Percentiles rank a stretch among this genome's conserved stretches.
phyloP scores from a whole-genome alignment of 2,797 vertebrate species.

The Poeciliopsis paucimaculata region DNA sequence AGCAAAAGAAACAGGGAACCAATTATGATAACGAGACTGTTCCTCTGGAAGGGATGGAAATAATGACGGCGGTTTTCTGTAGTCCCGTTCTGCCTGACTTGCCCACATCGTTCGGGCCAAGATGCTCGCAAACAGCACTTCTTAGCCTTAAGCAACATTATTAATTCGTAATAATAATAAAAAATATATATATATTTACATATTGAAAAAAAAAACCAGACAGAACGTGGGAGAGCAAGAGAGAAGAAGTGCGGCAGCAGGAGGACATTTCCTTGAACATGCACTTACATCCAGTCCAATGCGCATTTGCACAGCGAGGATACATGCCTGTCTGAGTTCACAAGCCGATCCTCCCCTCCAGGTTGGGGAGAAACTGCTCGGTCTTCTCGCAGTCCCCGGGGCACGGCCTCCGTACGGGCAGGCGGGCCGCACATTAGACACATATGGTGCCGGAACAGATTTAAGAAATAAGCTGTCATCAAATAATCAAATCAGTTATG shows the following conservation, averaged over 20 bases:
- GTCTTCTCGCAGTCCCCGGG: constrained; percentile 69
- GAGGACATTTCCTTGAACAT: constrained; percentile 66
- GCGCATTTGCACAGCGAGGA: constrained; percentile 64
- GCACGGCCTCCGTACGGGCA: constrained; percentile 58
- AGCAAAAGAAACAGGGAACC: constrained; percentile 54
- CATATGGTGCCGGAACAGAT: constrained; percentile 84
- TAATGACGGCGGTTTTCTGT: constrained; percentile 57
- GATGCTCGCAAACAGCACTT: constrained; percentile 67
- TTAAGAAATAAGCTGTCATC: constrained; percentile 83
- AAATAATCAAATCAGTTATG: constrained; percentile 83
- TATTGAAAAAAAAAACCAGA: constrained; percentile 12
- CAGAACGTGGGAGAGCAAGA: constrained; percentile 22
- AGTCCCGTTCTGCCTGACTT: constrained; percentile 76
- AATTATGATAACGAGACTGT: constrained; percentile 84
- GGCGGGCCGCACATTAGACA: constrained; percentile 69
- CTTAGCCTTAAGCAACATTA: constrained; percentile 73
- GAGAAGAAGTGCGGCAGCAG: constrained; percentile 39
- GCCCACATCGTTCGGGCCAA: constrained; percentile 63
- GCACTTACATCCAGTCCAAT: constrained; percentile 73
- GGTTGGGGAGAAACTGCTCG: constrained; percentile 67
- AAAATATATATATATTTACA: no score
- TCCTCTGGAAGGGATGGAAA: constrained; percentile 67
- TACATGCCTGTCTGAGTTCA: constrained; percentile 68
- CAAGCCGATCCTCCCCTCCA: constrained; percentile 75
- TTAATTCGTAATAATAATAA: constrained; percentile 57